phyloP scores from a whole-genome alignment of 2,888 invertebrate genomes.

The Caenorhabditis parvicauda region DNA sequence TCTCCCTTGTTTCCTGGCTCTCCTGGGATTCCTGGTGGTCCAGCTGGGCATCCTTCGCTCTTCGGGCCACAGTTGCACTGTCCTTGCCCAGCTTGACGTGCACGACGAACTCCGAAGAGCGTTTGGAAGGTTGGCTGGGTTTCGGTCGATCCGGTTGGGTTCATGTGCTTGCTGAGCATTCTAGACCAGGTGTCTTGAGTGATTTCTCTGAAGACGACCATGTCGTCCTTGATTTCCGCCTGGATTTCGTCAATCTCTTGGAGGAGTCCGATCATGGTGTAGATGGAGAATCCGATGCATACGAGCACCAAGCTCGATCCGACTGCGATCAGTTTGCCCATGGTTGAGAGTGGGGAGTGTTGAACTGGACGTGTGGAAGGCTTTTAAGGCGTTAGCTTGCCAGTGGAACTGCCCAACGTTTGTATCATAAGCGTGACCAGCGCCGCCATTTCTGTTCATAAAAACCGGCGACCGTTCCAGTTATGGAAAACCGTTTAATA shows the following conservation, averaged over 20 bases:
- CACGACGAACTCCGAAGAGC: constrained; percentile 32
- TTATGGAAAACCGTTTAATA: no score
- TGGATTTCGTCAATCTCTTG: constrained; percentile 36
- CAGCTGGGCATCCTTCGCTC: constrained; percentile 38
- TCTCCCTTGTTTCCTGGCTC: constrained; percentile 32
- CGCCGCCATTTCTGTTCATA: no score
- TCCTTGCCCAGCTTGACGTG: constrained; percentile 33
- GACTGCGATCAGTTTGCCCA: constrained; percentile 37
- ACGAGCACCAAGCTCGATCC: constrained; percentile 34
- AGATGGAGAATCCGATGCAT: constrained; percentile 30
- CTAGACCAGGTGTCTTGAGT: constrained; percentile 36
- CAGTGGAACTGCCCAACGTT: no score
- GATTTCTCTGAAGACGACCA: constrained; percentile 41
- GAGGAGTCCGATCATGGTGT: constrained; percentile 31
- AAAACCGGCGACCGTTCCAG: no score
- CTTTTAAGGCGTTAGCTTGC: no score
- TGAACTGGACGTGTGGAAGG: no score
- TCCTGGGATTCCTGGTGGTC: constrained; percentile 44
- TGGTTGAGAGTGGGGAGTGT: constrained; percentile 9
- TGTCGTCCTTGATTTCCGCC: constrained; percentile 35
- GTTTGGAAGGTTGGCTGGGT: constrained; percentile 41
- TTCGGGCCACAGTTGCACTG: constrained; percentile 42
- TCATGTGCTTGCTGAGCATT: constrained; percentile 28
- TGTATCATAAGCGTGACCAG: no score
- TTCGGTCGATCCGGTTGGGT: constrained; percentile 26